These are phyloP conservation scores for Lasioglossum vierecki DNA, from an alignment of 2,888 invertebrate species.

Conservation along the genomic window DNA sequence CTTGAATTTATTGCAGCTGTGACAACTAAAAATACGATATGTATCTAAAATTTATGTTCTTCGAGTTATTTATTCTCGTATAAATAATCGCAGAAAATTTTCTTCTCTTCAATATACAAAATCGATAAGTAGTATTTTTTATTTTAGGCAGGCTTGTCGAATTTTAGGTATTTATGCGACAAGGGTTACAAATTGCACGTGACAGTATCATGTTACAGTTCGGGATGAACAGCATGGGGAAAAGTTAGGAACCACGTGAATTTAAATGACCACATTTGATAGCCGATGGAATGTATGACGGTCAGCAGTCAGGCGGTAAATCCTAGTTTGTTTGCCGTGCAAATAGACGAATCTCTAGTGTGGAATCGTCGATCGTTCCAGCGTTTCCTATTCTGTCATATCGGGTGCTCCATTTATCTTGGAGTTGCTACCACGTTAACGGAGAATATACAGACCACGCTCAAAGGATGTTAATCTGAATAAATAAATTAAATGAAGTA, in stretches of 20 bases:
- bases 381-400: not conserved
- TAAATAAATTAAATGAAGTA: not conserved
- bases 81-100: too few species aligned
- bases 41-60: too few species aligned
- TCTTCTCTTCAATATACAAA: too few species aligned
- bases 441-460: not conserved
- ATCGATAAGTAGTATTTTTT: not conserved
- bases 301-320: not conserved
- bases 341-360: not conserved
- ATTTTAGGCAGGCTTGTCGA: not conserved
- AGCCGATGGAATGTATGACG: too few species aligned
- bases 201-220: not conserved
- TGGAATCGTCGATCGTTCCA: not conserved
- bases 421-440: not conserved
- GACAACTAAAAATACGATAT: too few species aligned
- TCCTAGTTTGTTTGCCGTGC: slow-evolving; percentile 3
- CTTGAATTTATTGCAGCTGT: too few species aligned
- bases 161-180: not conserved
- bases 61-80: too few species aligned
- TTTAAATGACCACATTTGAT: not conserved
- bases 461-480: not conserved
- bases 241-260: not conserved
- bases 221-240: too few species aligned
- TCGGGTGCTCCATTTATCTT: not conserved
- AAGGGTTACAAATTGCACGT: not conserved